A percentile compares a stretch with the other conserved stretches of the same genome.
Evolutionary conservation across 2,797 vertebrate species (phyloP).

Genomic region (Graptemys geographica): DNA sequence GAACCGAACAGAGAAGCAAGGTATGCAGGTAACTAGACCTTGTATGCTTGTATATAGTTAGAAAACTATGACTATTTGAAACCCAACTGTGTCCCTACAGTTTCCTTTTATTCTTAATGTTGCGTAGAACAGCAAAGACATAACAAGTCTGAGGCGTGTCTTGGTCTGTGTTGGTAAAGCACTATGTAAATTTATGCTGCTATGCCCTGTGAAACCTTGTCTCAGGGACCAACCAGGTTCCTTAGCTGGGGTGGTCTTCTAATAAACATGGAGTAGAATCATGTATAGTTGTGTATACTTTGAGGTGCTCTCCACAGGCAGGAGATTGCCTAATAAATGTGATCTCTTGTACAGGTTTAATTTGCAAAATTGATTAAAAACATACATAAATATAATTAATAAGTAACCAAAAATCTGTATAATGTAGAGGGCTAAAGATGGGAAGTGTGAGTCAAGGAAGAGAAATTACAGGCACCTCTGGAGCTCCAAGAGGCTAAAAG

Average conservation of each 20-base stretch:
- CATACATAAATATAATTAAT: not conserved
- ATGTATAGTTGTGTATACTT: not conserved
- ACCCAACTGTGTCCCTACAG: not conserved
- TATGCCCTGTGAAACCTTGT: not conserved
- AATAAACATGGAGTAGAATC: not conserved
- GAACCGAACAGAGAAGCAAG: not conserved
- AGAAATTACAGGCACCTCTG: not conserved
- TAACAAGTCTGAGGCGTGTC: not conserved
- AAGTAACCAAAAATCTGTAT: not conserved
- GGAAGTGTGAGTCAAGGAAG: not conserved
- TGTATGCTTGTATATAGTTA: not conserved
- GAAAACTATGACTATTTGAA: not conserved
- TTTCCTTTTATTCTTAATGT: not conserved
- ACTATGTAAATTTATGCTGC: not conserved
- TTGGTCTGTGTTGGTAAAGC: not conserved
- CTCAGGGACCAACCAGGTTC: not conserved
- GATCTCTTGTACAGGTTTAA: not conserved
- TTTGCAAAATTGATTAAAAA: not conserved
- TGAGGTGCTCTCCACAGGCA: not conserved
- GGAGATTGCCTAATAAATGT: not conserved
- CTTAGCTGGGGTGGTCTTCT: not conserved
- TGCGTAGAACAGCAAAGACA: not conserved
- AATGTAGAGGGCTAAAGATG: not conserved
- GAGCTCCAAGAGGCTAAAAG: not conserved
- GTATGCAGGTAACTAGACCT: not conserved